Evolutionary conservation across 2,113 vertebrate genomes (phyloP).

Genomic region (Ceratotherium simum): DNA sequence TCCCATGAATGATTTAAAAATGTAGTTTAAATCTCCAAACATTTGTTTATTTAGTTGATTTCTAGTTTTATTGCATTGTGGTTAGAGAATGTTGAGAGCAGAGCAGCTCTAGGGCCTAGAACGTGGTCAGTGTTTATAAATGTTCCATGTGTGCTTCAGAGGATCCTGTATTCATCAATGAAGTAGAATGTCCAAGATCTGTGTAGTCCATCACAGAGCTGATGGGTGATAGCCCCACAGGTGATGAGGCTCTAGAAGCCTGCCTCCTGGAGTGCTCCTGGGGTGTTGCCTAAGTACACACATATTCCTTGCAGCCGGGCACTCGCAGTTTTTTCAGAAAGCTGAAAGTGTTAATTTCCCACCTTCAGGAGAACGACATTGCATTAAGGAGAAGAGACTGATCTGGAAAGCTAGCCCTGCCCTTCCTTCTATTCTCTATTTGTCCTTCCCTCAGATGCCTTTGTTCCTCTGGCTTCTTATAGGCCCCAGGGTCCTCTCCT

Average conservation of each 20-base stretch:
- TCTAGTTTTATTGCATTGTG: neutral
- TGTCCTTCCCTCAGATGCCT: neutral
- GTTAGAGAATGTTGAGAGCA: neutral
- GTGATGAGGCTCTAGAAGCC: neutral
- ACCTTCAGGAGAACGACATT: neutral
- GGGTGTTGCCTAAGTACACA: neutral
- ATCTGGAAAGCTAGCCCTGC: neutral
- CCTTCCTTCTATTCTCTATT: neutral
- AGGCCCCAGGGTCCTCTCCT: neutral
- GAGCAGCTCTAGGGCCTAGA: neutral
- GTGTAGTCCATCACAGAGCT: neutral
- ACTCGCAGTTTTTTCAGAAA: neutral
- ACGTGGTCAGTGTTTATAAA: neutral
- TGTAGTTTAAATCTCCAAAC: neutral
- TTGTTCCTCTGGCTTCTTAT: neutral
- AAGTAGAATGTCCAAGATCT: neutral
- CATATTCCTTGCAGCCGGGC: no score
- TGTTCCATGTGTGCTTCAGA: neutral
- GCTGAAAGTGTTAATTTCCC: neutral
- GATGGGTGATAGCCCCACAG: neutral
- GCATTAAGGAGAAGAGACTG: neutral
- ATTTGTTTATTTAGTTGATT: neutral
- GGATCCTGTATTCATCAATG: accelerated
- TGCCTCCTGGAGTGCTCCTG: neutral
- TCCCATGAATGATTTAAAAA: neutral